Evolutionary conservation across 2,113 vertebrate species (phyloP).

Genomic region (Nothocercus nigrocapillus): DNA sequence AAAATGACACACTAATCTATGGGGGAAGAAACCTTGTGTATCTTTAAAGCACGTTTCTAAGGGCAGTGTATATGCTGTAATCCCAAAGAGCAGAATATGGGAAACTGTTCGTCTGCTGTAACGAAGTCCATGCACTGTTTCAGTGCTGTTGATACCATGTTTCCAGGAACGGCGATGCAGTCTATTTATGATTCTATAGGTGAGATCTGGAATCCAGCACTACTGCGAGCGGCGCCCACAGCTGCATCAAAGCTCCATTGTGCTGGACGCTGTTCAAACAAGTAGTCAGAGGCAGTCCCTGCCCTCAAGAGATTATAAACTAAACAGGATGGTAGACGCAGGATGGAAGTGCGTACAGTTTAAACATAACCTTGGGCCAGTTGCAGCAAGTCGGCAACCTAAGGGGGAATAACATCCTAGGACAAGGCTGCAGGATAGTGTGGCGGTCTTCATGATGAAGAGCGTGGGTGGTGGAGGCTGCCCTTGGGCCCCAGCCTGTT

Average conservation of each 20-base stretch:
- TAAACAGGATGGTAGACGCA: slow-evolving; percentile 22
- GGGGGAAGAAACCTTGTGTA: not conserved
- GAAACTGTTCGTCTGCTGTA: not conserved
- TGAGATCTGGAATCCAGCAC: not conserved
- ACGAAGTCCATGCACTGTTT: not conserved
- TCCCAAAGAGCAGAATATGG: fast-evolving
- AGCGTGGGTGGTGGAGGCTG: not conserved
- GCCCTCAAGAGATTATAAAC: not conserved
- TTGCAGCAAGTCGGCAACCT: not conserved
- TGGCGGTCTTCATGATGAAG: not conserved
- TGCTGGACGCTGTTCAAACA: slow-evolving; percentile 59
- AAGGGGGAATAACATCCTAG: slow-evolving; percentile 4
- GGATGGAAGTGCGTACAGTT: not conserved
- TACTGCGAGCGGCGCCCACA: not conserved
- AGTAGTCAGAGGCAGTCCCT: slow-evolving; percentile 36
- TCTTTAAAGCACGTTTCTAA: not conserved
- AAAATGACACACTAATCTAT: not conserved
- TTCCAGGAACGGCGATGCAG: not conserved
- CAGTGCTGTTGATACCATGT: not conserved
- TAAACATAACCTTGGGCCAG: slow-evolving; percentile 43
- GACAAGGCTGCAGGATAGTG: not conserved
- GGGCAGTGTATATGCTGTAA: not conserved
- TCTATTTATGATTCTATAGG: not conserved
- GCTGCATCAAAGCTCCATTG: slow-evolving; percentile 25
- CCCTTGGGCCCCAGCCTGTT: not conserved